A percentile compares a stretch with the other conserved stretches of the same genome.
phyloP scores from a whole-genome alignment of 2,113 vertebrate species.

The Oreotrochilus melanogaster region DNA sequence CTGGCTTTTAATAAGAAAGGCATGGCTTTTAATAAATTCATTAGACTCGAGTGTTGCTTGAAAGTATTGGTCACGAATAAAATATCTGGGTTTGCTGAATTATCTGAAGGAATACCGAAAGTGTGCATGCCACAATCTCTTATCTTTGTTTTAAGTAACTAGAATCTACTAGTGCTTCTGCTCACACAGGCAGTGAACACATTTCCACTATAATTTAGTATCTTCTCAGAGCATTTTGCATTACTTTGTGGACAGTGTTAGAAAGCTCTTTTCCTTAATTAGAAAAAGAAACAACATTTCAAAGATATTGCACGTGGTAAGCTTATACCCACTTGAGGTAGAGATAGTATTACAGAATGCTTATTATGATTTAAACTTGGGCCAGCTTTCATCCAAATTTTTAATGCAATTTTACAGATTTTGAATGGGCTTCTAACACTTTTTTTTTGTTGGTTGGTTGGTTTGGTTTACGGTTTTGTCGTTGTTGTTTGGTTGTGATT shows the following conservation, averaged over 20 bases:
- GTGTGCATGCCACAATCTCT: background rate
- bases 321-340: background rate
- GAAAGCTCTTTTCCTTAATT: slow-evolving; percentile 41
- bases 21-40: background rate
- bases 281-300: slow-evolving; percentile 3
- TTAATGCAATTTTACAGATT: background rate
- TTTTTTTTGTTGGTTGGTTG: background rate
- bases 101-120: background rate
- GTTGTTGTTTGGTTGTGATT: too few species aligned
- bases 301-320: background rate
- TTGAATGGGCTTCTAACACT: background rate
- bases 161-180: background rate
- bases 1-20: background rate
- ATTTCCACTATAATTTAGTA: slow-evolving; percentile 21
- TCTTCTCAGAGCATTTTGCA: slow-evolving; percentile 7
- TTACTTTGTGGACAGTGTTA: slow-evolving; percentile 8
- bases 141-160: background rate
- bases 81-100: background rate
- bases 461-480: background rate
- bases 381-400: background rate
- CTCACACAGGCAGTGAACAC: background rate
- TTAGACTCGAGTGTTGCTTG: background rate
- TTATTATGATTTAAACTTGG: background rate
- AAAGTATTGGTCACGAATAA: background rate
- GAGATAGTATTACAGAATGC: background rate